Evolutionary conservation across 1,140 invertebrate genomes (phyloP).

Genomic region (Xylocopa sonorina): DNA sequence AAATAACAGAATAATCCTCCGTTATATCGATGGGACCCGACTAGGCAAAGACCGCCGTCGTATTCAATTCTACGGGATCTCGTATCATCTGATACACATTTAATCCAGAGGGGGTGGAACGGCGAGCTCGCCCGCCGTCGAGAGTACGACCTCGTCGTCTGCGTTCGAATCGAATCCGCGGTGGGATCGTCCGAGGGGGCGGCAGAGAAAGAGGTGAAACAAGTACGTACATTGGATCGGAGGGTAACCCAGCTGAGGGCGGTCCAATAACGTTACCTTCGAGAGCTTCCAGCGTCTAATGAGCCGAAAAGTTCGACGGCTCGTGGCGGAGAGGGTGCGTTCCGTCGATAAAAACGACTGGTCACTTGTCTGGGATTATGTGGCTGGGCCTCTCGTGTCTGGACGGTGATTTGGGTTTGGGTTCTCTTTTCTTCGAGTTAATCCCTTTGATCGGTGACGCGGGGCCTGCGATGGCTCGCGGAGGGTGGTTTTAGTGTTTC

Average conservation of each 20-base stretch:
- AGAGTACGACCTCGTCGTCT: constrained; percentile 13
- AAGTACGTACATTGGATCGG: too few relatives aligned
- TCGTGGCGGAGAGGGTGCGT: constrained; percentile 23
- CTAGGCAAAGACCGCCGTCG: constrained; percentile 43
- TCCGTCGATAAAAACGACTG: constrained; percentile 10
- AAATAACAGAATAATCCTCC: constrained; percentile 68
- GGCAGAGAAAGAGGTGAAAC: not conserved
- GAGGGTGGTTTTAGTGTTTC: not conserved
- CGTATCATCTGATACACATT: constrained; percentile 70
- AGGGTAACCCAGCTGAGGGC: too few relatives aligned
- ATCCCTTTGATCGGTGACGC: constrained; percentile 16
- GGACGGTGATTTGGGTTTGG: constrained; percentile 2
- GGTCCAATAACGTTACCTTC: constrained; percentile 49
- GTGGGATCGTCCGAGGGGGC: not conserved
- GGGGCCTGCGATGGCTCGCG: not conserved
- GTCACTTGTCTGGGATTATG: constrained; percentile 23
- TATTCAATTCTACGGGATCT: constrained; percentile 71
- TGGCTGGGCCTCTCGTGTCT: not conserved
- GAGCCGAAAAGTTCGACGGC: constrained; percentile 53
- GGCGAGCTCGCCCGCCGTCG: constrained; percentile 52
- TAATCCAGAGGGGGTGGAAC: constrained; percentile 67
- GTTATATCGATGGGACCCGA: constrained; percentile 21
- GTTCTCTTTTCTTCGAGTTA: not conserved
- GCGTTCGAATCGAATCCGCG: not conserved
- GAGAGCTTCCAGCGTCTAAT: constrained; percentile 40